Percentiles rank a stretch among this genome's conserved stretches.
These are phyloP conservation scores for Epinotia ramella DNA, from an alignment of 2,888 invertebrate species.

Conservation along the genomic window DNA sequence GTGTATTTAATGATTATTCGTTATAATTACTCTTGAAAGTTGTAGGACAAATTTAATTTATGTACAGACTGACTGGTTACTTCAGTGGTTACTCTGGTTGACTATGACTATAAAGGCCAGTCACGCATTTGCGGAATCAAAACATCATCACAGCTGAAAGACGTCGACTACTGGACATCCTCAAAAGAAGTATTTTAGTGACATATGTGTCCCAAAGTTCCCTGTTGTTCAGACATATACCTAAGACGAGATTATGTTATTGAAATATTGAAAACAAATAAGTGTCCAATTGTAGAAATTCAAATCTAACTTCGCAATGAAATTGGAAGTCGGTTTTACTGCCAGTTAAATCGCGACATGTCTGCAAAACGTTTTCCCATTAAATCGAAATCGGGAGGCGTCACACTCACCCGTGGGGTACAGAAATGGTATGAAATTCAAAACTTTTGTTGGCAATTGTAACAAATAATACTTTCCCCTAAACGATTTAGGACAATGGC, in stretches of 20 bases:
- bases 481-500: constrained; percentile 73
- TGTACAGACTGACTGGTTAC: too few relatives aligned
- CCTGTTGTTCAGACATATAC: not conserved
- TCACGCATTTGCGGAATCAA: too few relatives aligned
- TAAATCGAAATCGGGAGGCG: constrained; percentile 33
- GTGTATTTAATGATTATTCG: too few relatives aligned
- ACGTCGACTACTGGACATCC: too few relatives aligned
- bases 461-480: constrained; percentile 64
- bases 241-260: not conserved
- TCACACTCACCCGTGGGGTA: constrained; percentile 28
- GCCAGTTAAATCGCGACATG: not conserved
- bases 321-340: not conserved
- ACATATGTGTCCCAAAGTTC: too few relatives aligned
- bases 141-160: too few relatives aligned
- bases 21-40: too few relatives aligned
- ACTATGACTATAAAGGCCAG: too few relatives aligned
- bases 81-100: too few relatives aligned
- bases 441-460: constrained; percentile 47
- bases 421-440: constrained; percentile 43
- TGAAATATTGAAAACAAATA: not conserved
- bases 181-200: too few relatives aligned
- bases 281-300: not conserved
- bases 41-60: too few relatives aligned
- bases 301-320: not conserved
- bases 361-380: constrained; percentile 28